phyloP scores from a whole-genome alignment of 2,797 vertebrate genomes.

The Limosa lapponica region DNA sequence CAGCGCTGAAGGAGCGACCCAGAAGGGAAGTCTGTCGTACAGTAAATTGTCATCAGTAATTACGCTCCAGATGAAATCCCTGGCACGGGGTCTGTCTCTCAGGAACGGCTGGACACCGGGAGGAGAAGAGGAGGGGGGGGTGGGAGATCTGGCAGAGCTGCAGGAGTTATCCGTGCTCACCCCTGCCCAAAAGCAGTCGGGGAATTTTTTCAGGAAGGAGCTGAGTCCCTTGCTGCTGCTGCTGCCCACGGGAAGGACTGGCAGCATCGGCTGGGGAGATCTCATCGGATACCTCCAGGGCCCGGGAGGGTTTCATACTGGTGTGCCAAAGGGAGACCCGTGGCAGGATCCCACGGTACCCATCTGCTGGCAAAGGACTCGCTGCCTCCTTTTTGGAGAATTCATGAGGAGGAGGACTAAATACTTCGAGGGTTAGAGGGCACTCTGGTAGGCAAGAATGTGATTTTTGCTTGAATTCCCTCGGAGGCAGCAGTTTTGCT shows the following conservation, averaged over 20 bases:
- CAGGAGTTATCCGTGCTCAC: neutral
- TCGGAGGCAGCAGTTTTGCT: neutral
- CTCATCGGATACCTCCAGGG: fast-evolving
- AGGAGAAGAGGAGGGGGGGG: neutral
- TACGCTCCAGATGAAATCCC: neutral
- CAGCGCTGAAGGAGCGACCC: neutral
- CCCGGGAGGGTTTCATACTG: neutral
- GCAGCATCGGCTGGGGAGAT: neutral
- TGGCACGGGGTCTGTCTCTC: neutral
- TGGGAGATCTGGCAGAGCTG: neutral
- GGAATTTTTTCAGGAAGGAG: neutral
- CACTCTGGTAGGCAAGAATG: neutral
- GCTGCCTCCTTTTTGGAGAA: neutral
- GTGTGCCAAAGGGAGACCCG: neutral
- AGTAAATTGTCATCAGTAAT: neutral
- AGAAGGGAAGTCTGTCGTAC: neutral
- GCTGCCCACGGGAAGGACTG: neutral
- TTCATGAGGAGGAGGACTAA: neutral
- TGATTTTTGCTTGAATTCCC: neutral
- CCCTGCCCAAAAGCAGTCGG: neutral
- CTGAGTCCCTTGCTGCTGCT: neutral
- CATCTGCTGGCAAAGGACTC: neutral
- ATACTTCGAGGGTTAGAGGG: neutral
- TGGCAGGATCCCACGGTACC: fast-evolving
- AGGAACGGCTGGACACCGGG: neutral